Conservation (phyloP, 2,888 invertebrate species). For the Pseudococcus viburni region DNA sequence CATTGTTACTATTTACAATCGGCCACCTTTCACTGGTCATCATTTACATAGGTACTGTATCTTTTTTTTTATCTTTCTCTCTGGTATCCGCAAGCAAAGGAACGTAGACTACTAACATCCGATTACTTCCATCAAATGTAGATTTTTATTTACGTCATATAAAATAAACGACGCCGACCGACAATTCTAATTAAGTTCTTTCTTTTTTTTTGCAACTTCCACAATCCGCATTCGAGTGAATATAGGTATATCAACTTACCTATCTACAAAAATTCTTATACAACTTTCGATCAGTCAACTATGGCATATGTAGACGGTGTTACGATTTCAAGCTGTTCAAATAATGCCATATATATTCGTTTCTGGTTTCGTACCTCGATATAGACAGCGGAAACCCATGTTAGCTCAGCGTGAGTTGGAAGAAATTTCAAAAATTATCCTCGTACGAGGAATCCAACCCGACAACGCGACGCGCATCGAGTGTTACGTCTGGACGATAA, state of each 20-base stretch:
- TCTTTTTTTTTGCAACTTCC: constrained; percentile 37
- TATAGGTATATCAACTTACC: neutral
- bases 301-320: neutral
- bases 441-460: neutral
- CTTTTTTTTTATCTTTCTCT: neutral
- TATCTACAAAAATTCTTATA: constrained; percentile 6
- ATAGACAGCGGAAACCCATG: constrained; percentile 34
- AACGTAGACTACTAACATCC: neutral
- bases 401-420: constrained; percentile 42
- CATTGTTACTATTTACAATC: neutral
- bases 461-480: neutral
- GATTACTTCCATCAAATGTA: neutral
- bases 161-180: neutral
- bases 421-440: constrained; percentile 34
- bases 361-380: constrained; percentile 28
- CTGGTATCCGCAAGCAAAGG: neutral
- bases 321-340: constrained; percentile 53
- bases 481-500: neutral
- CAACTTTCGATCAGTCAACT: constrained; percentile 41
- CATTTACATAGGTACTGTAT: constrained; percentile 11
- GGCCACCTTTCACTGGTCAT: constrained; percentile 46
- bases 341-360: constrained; percentile 23
- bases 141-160: constrained; percentile 16
- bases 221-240: neutral
- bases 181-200: constrained; percentile 29